Conservation (phyloP, 2,888 invertebrate species). For the Phania funesta region DNA sequence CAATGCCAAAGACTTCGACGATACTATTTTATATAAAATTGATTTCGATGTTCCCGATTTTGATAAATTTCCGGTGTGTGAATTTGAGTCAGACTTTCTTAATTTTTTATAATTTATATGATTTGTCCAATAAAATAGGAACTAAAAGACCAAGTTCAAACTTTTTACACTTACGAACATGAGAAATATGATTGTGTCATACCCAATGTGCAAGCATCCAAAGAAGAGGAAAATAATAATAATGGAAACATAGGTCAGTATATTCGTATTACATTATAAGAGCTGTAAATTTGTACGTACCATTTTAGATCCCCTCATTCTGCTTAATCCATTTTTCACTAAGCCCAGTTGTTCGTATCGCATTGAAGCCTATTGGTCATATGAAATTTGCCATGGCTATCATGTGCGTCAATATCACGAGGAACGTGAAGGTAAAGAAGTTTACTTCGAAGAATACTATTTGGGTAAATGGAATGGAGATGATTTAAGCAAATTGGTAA, state of each 20-base stretch:
- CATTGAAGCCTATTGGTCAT: slow-evolving; percentile 96
- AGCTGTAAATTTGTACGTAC: background rate
- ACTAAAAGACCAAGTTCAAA: slow-evolving; percentile 71
- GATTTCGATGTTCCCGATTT: slow-evolving; percentile 86
- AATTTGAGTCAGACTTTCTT: background rate
- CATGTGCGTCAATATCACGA: slow-evolving; percentile 97
- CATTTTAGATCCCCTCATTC: slow-evolving; percentile 84
- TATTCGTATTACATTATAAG: background rate
- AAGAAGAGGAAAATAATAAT: slow-evolving; percentile 76
- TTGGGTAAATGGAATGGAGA: slow-evolving; percentile 89
- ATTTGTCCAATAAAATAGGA: slow-evolving; percentile 68
- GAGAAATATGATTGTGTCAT: slow-evolving; percentile 92
- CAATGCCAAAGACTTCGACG: slow-evolving; percentile 90
- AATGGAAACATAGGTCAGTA: slow-evolving; percentile 74
- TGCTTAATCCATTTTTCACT: slow-evolving; percentile 88
- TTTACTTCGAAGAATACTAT: slow-evolving; percentile 91
- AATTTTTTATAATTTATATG: background rate
- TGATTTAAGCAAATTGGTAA: slow-evolving; percentile 83
- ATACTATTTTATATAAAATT: slow-evolving; percentile 89
- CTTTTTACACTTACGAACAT: slow-evolving; percentile 84
- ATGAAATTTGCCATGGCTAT: slow-evolving; percentile 96
- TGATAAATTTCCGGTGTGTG: slow-evolving; percentile 79
- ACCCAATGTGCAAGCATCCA: slow-evolving; percentile 83
- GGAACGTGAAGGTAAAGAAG: slow-evolving; percentile 92
- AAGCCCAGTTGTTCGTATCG: slow-evolving; percentile 92